Evolutionary conservation across 2,888 invertebrate species (phyloP).

Genomic region (Apocheima hispidaria): DNA sequence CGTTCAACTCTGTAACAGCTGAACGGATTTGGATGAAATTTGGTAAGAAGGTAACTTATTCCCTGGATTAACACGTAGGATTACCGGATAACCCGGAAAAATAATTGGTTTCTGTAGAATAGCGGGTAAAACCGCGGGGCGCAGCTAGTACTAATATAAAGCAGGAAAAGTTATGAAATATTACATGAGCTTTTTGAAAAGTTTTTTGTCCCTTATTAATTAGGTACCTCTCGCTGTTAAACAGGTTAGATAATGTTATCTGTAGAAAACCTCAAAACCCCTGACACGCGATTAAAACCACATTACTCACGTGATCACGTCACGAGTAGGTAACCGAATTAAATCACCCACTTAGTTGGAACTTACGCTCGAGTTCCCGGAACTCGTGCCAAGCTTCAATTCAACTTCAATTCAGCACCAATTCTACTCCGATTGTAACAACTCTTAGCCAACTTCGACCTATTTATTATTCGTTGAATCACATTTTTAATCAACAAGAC

Average conservation of each 20-base stretch:
- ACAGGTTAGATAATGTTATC: not conserved
- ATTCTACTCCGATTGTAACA: slow-evolving; percentile 20
- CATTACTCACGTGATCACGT: too few relatives aligned
- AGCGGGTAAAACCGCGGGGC: too few relatives aligned
- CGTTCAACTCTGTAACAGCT: too few relatives aligned
- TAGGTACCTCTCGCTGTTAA: not conserved
- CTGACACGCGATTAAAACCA: slow-evolving; percentile 22
- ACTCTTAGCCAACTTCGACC: slow-evolving; percentile 42
- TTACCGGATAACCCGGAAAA: too few relatives aligned
- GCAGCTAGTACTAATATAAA: too few relatives aligned
- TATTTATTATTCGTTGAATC: slow-evolving; percentile 49
- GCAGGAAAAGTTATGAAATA: too few relatives aligned
- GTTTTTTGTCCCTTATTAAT: too few relatives aligned
- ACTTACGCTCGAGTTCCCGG: slow-evolving; percentile 36
- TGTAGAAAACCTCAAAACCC: not conserved
- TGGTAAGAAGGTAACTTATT: too few relatives aligned
- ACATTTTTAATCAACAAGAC: slow-evolving; percentile 74
- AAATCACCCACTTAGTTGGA: slow-evolving; percentile 26
- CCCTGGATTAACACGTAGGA: too few relatives aligned
- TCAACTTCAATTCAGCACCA: slow-evolving; percentile 24
- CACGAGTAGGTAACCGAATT: slow-evolving; percentile 14
- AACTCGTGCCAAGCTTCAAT: slow-evolving; percentile 42
- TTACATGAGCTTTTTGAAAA: too few relatives aligned
- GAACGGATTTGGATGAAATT: too few relatives aligned
- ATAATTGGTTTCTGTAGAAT: too few relatives aligned